phyloP scores from a whole-genome alignment of 2,888 invertebrate genomes.

The Acrocyrtus sp. region DNA sequence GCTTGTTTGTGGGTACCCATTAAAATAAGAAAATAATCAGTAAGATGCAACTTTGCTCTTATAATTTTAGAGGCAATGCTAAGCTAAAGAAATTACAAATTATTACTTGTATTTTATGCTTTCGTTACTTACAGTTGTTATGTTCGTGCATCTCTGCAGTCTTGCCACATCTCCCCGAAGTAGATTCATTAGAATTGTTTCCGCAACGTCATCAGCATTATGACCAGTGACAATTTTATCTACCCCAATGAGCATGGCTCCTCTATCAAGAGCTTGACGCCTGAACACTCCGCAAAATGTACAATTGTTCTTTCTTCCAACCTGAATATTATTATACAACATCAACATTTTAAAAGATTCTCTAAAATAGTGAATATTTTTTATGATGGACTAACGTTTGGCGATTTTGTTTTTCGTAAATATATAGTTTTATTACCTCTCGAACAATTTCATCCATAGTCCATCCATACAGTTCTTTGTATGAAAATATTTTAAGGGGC shows the following conservation, averaged over 20 bases:
- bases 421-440: slow-evolving; percentile 67
- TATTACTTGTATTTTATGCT: no score
- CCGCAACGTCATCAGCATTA: slow-evolving; percentile 98
- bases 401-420: no score
- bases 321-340: no score
- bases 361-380: no score
- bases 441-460: slow-evolving; percentile 98
- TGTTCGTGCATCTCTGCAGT: slow-evolving; percentile 89
- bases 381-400: no score
- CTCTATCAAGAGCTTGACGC: slow-evolving; percentile 94
- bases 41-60: no score
- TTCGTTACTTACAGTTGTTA: slow-evolving; percentile 80
- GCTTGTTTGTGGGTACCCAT: no score
- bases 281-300: slow-evolving; percentile 96
- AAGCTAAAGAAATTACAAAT: neutral
- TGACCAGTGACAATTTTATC: slow-evolving; percentile 97
- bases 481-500: slow-evolving; percentile 93
- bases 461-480: slow-evolving; percentile 98
- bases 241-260: slow-evolving; percentile 87
- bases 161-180: slow-evolving; percentile 96
- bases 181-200: slow-evolving; percentile 98
- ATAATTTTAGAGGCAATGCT: no score
- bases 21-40: no score
- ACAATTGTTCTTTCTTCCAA: slow-evolving; percentile 93
- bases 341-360: no score